Evolutionary conservation across 1,140 invertebrate species (phyloP).

Genomic region (Cotesia vestalis): DNA sequence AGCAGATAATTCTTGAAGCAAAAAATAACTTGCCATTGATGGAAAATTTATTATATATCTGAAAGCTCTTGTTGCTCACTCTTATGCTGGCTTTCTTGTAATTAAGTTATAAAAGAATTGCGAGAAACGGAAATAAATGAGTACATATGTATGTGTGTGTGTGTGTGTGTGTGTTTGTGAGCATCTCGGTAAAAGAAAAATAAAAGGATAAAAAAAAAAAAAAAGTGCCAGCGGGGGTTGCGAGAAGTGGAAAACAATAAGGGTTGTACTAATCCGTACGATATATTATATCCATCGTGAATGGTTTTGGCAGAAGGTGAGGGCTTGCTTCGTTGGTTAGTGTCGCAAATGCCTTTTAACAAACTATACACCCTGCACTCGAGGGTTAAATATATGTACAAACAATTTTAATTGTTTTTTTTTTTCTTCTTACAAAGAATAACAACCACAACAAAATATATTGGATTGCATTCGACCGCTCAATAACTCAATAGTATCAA

Average conservation of each 20-base stretch:
- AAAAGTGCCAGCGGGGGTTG: constrained; percentile 39
- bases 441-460: background rate
- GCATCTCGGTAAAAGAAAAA: background rate
- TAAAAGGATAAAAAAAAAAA: background rate
- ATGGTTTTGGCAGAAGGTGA: constrained; percentile 56
- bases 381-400: no score
- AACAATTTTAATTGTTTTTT: no score
- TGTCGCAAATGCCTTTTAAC: constrained; percentile 32
- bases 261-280: constrained; percentile 60
- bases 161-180: background rate
- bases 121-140: background rate
- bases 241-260: constrained; percentile 64
- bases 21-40: constrained; percentile 58
- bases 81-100: constrained; percentile 61
- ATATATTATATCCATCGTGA: constrained; percentile 64
- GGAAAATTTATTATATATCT: constrained; percentile 64
- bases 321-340: constrained; percentile 37
- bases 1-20: constrained; percentile 48
- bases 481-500: no score
- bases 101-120: constrained; percentile 61
- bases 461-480: background rate
- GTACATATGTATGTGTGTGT: background rate
- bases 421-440: background rate
- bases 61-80: constrained; percentile 39
- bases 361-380: no score